A percentile compares a stretch with the other conserved stretches of the same genome.
Evolutionary conservation across 2,113 vertebrate genomes (phyloP).

Genomic region (Osmerus eperlanus): DNA sequence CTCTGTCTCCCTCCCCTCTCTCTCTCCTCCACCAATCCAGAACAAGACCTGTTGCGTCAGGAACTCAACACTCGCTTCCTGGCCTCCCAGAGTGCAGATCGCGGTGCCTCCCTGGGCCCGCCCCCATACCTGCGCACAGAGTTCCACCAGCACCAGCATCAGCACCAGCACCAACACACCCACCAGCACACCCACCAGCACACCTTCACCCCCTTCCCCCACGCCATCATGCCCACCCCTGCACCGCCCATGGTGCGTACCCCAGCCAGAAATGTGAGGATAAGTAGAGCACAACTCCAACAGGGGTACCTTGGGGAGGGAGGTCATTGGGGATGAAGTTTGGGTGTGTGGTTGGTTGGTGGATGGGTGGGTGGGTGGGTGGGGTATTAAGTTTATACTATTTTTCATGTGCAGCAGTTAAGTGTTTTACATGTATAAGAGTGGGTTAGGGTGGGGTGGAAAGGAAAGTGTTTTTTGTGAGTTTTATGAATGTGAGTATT

Average conservation of each 20-base stretch:
- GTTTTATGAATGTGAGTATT: constrained; percentile 23
- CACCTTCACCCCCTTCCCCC: constrained; percentile 97
- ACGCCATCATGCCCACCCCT: constrained; percentile 98
- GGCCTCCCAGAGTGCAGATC: constrained; percentile 95
- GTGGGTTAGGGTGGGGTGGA: constrained; percentile 14
- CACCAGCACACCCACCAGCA: constrained; percentile 99
- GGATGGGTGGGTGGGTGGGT: not conserved
- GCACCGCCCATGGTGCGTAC: constrained; percentile 99
- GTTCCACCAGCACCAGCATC: constrained; percentile 97
- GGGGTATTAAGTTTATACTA: not conserved
- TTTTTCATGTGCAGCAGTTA: not conserved
- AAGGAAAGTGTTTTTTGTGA: constrained; percentile 18
- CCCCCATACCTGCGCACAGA: constrained; percentile 97
- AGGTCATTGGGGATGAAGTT: constrained; percentile 10
- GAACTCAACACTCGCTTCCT: constrained; percentile 96
- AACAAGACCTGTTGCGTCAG: constrained; percentile 96
- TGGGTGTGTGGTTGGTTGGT: not conserved
- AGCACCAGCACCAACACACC: constrained; percentile 89
- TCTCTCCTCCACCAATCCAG: constrained; percentile 67
- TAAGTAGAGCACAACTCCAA: constrained; percentile 81
- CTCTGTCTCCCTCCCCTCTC: not conserved
- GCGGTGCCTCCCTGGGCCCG: constrained; percentile 91
- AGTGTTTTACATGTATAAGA: not conserved
- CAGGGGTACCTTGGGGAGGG: constrained; percentile 18
- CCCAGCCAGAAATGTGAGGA: constrained; percentile 98